Conservation (phyloP, 2,113 vertebrate genomes). For the Mungos mungo region DNA sequence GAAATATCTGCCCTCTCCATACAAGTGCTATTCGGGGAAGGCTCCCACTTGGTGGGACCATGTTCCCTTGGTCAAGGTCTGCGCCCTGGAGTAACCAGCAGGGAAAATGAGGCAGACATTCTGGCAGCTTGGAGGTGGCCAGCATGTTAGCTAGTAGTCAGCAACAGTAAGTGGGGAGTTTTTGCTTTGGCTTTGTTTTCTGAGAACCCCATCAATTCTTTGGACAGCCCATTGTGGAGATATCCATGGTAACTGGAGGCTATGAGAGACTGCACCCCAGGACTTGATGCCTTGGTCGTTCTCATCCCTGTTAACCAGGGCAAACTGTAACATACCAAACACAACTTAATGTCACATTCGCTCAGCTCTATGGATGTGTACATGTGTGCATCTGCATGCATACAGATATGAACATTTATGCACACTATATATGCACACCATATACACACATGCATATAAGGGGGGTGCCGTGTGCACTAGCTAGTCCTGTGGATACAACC, state of each 20-base stretch:
- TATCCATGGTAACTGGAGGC: background rate
- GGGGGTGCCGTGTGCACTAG: background rate
- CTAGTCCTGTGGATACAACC: background rate
- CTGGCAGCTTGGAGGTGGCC: background rate
- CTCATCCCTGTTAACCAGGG: background rate
- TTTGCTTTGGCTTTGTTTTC: background rate
- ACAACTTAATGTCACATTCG: background rate
- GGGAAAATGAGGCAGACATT: background rate
- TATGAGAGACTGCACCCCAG: too few relatives aligned
- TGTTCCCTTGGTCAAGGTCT: background rate
- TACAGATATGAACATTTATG: background rate
- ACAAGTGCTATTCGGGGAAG: background rate
- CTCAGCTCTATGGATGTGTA: background rate
- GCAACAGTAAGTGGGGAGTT: background rate
- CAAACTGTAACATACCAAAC: background rate
- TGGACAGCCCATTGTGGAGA: rapidly evolving
- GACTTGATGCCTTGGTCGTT: rapidly evolving
- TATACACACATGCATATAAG: background rate
- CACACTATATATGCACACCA: background rate
- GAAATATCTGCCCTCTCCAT: background rate
- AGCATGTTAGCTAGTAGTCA: background rate
- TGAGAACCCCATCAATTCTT: background rate
- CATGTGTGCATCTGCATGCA: rapidly evolving
- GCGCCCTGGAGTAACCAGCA: too few relatives aligned
- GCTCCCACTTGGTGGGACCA: rapidly evolving